A percentile compares a stretch with the other conserved stretches of the same genome.
Conservation (phyloP, 2,797 vertebrate species). For the Columba guinea region DNA sequence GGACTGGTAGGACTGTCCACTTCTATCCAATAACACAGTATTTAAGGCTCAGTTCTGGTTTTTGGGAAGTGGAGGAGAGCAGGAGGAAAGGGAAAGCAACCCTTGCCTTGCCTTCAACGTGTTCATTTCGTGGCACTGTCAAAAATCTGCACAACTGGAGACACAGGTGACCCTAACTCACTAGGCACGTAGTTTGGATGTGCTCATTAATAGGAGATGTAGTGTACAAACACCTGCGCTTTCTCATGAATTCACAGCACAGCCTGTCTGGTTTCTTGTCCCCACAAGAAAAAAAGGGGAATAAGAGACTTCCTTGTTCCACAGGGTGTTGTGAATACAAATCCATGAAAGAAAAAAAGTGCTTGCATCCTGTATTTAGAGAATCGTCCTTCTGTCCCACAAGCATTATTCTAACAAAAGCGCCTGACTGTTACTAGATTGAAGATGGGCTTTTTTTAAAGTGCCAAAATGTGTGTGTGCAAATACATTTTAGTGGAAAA, state of each 20-base stretch:
- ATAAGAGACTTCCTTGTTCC: not conserved
- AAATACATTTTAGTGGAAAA: not conserved
- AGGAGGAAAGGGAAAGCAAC: not conserved
- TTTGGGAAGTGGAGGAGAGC: not conserved
- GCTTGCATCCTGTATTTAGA: not conserved
- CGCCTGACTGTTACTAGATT: not conserved
- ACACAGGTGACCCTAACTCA: accelerated
- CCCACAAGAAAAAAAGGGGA: not conserved
- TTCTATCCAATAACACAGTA: not conserved
- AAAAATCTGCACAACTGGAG: not conserved
- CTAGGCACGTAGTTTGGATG: not conserved
- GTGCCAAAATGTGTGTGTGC: not conserved
- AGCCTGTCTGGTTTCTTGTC: not conserved
- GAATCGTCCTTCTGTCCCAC: not conserved
- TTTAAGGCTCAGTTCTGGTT: not conserved
- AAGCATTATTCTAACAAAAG: not conserved
- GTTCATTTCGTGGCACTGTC: accelerated
- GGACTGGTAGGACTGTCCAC: not conserved
- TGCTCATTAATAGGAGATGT: accelerated
- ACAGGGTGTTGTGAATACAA: not conserved
- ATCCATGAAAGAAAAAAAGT: not conserved
- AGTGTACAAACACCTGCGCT: not conserved
- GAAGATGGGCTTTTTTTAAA: not conserved
- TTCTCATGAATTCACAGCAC: not conserved
- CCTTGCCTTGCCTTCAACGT: not conserved